Conservation (phyloP, 2,888 invertebrate species). For the Platycheirus albimanus region DNA sequence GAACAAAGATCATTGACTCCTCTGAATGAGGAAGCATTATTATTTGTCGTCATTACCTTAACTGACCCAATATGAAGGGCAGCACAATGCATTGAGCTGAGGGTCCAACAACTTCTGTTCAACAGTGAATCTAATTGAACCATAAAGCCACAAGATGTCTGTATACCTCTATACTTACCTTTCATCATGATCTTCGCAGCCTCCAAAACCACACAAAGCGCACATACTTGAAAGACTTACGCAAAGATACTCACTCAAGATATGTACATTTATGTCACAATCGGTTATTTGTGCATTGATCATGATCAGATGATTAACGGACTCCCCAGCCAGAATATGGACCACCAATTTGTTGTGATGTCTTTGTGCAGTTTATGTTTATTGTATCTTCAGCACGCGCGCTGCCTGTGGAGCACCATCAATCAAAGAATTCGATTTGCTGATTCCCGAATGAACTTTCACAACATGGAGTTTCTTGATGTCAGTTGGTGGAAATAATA, state of each 20-base stretch:
- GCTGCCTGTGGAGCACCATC: slow-evolving; percentile 36
- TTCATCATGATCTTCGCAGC: neutral
- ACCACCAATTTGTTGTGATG: slow-evolving; percentile 51
- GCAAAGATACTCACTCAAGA: slow-evolving; percentile 36
- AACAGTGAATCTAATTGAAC: slow-evolving; percentile 14
- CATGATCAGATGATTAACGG: slow-evolving; percentile 49
- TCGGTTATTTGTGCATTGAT: slow-evolving; percentile 58
- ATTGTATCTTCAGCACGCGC: neutral
- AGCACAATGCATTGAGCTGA: slow-evolving; percentile 11
- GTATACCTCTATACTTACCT: neutral
- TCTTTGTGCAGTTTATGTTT: neutral
- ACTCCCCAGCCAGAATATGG: slow-evolving; percentile 22
- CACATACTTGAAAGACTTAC: slow-evolving; percentile 9
- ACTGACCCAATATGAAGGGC: slow-evolving; percentile 29
- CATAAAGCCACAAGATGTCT: neutral
- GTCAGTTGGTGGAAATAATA: slow-evolving; percentile 1
- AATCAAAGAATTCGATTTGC: slow-evolving; percentile 61
- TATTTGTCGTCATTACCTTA: neutral
- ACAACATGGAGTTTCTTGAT: slow-evolving; percentile 39
- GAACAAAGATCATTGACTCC: slow-evolving; percentile 3
- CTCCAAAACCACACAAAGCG: slow-evolving; percentile 16
- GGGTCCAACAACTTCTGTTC: slow-evolving; percentile 23
- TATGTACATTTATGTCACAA: slow-evolving; percentile 54
- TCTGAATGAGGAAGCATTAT: slow-evolving; percentile 15
- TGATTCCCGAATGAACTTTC: slow-evolving; percentile 56